Percentiles rank a stretch among this genome's conserved stretches.
These are phyloP conservation scores for Gallinago jamesoni DNA, from an alignment of 2,113 vertebrate species.

Conservation along the genomic window DNA sequence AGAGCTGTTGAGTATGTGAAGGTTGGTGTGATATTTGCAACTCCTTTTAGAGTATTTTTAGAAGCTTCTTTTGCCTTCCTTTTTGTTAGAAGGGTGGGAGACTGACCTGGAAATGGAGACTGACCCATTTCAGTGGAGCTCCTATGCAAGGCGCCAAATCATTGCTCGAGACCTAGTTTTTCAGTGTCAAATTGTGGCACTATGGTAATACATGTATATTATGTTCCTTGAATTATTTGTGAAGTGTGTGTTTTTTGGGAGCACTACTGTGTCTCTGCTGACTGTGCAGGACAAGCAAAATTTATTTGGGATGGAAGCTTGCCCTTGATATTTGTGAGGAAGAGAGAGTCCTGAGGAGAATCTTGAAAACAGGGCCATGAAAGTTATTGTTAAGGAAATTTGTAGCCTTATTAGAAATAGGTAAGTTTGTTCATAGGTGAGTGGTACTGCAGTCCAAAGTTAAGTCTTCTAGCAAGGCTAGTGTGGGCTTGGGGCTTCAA, in stretches of 20 bases:
- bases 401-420: background rate
- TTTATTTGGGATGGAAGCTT: background rate
- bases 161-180: background rate
- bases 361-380: background rate
- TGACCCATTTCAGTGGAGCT: background rate
- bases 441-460: background rate
- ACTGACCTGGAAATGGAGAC: background rate
- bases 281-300: background rate
- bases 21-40: constrained; percentile 72
- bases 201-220: background rate
- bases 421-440: background rate
- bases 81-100: background rate
- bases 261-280: background rate
- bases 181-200: background rate
- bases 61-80: background rate
- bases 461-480: background rate
- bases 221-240: background rate
- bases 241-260: background rate
- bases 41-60: background rate
- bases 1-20: constrained; percentile 93
- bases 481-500: background rate
- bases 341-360: background rate
- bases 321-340: background rate
- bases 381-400: background rate
- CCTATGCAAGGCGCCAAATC: background rate